phyloP scores from a whole-genome alignment of 2,113 vertebrate species.

The Laterallus jamaicensis region DNA sequence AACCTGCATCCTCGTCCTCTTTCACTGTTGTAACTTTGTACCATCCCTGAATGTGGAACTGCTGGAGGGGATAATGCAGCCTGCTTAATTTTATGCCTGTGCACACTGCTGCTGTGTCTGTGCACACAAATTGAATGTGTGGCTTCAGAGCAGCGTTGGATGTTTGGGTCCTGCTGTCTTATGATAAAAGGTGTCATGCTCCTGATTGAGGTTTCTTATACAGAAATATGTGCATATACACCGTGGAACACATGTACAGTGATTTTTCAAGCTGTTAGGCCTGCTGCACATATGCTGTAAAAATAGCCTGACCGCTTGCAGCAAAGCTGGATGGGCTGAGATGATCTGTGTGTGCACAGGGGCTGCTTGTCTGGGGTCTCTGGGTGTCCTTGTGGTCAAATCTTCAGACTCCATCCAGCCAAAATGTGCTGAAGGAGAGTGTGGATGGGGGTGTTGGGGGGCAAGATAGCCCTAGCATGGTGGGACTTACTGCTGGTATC shows the following conservation, averaged over 20 bases:
- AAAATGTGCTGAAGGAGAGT: background rate
- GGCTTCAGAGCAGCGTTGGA: background rate
- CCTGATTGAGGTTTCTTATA: background rate
- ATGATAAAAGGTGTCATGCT: slow-evolving; percentile 28
- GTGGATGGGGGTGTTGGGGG: background rate
- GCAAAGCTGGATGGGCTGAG: background rate
- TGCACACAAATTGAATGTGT: background rate
- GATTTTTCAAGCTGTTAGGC: slow-evolving; percentile 41
- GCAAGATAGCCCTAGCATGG: background rate
- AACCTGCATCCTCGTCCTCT: background rate
- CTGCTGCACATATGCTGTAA: slow-evolving; percentile 51
- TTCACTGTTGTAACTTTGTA: background rate
- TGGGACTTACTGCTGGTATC: background rate
- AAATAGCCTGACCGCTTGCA: slow-evolving; percentile 33
- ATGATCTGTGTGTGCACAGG: background rate
- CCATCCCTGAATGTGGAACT: background rate
- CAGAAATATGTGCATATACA: background rate
- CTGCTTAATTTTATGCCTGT: slow-evolving; percentile 23
- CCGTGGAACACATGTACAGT: background rate
- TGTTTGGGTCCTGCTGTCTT: slow-evolving; percentile 27
- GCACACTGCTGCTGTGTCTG: background rate
- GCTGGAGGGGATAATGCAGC: slow-evolving; percentile 35
- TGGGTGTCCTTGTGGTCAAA: background rate
- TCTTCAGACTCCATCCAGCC: accelerated
- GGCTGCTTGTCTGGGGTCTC: background rate